Evolutionary conservation across 2,797 vertebrate species (phyloP).

Genomic region (Gobionotothen gibberifrons): DNA sequence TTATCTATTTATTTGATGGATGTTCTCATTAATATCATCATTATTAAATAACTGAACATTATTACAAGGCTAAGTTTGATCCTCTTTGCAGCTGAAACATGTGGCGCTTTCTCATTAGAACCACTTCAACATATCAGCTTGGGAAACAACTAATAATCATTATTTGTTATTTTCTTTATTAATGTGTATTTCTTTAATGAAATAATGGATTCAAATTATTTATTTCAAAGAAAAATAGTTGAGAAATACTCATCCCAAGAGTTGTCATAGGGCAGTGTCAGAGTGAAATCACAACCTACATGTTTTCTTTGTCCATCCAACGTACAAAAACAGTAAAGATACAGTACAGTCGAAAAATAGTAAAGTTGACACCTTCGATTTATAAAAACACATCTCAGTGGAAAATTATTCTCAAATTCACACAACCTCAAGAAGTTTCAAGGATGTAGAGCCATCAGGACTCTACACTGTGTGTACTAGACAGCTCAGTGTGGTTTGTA

Average conservation of each 20-base stretch:
- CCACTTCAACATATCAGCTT: neutral
- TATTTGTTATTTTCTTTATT: neutral
- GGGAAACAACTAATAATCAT: neutral
- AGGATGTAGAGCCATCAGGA: conserved; percentile 14
- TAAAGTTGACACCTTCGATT: too few relatives aligned
- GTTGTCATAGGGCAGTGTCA: neutral
- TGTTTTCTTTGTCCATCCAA: neutral
- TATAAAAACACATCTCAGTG: neutral
- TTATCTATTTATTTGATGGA: neutral
- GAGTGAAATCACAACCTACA: neutral
- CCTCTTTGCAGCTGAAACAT: neutral
- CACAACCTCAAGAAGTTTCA: conserved; percentile 13
- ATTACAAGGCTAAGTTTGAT: neutral
- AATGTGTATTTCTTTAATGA: neutral
- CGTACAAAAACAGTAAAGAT: neutral
- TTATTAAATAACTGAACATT: neutral
- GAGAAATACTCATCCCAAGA: neutral
- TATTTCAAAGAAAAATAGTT: too few relatives aligned
- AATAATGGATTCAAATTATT: neutral
- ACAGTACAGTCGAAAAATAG: neutral
- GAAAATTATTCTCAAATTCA: conserved; percentile 5
- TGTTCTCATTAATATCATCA: neutral
- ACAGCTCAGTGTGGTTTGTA: conserved; percentile 31
- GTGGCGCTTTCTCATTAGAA: neutral
- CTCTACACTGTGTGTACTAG: conserved; percentile 20